These are phyloP conservation scores for Leptopilina drosophilae DNA, from an alignment of 2,888 invertebrate genomes.

Conservation along the genomic window DNA sequence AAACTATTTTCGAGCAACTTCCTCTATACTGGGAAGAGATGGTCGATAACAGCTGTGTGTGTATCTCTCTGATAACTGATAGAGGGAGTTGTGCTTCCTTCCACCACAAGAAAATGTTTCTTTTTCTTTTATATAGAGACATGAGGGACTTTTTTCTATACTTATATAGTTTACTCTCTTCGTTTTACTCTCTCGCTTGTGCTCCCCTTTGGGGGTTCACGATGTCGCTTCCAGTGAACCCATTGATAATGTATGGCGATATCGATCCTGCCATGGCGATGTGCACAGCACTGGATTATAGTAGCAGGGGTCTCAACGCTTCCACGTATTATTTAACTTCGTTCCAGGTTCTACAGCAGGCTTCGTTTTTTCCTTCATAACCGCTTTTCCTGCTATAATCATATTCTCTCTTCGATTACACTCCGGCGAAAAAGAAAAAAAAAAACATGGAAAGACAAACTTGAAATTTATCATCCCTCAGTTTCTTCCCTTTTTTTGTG, in stretches of 20 bases:
- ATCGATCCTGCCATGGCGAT: slow-evolving; percentile 52
- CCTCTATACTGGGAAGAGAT: slow-evolving; percentile 6
- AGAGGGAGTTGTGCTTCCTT: not conserved
- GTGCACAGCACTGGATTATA: slow-evolving; percentile 48
- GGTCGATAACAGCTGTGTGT: slow-evolving; percentile 7
- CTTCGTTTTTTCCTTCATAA: slow-evolving; percentile 17
- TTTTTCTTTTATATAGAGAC: slow-evolving; percentile 6
- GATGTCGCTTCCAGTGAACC: slow-evolving; percentile 44
- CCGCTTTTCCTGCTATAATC: slow-evolving; percentile 17
- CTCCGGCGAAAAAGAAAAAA: not conserved
- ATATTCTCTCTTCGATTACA: slow-evolving; percentile 16
- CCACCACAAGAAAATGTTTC: not conserved
- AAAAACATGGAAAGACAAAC: not conserved
- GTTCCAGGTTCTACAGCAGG: slow-evolving; percentile 21
- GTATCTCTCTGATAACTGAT: slow-evolving; percentile 6
- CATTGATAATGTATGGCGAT: slow-evolving; percentile 54
- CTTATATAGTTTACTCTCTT: no score
- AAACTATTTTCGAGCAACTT: slow-evolving; percentile 19
- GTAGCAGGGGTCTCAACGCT: slow-evolving; percentile 42
- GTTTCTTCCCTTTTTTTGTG: not conserved
- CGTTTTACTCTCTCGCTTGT: slow-evolving; percentile 17
- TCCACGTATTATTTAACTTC: slow-evolving; percentile 39
- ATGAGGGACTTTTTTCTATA: not conserved
- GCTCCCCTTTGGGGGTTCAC: slow-evolving; percentile 41
- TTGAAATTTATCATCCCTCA: not conserved